These are phyloP conservation scores for Therioaphis trifolii DNA, from an alignment of 2,888 invertebrate species.

Conservation along the genomic window DNA sequence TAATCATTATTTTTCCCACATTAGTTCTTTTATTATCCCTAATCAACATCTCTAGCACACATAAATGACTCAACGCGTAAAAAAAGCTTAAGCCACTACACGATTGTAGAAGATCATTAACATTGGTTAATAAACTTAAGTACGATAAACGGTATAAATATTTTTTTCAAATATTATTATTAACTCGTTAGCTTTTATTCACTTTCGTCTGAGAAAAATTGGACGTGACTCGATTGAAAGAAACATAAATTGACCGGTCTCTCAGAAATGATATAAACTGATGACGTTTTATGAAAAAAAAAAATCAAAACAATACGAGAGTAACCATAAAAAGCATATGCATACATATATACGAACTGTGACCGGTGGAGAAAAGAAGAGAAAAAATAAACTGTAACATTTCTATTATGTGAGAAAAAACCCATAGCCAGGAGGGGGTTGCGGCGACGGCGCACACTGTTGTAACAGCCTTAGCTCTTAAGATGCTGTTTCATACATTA, in stretches of 20 bases:
- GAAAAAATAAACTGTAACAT: conserved; percentile 52
- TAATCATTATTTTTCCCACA: neutral
- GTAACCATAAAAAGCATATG: neutral
- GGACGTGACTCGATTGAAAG: neutral
- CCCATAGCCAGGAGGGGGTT: neutral
- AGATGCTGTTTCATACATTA: conserved; percentile 37
- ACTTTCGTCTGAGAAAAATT: conserved; percentile 5
- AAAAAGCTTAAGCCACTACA: too few species aligned
- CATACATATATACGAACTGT: neutral
- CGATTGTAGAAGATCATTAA: too few species aligned
- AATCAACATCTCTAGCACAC: neutral
- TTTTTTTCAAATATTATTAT: neutral
- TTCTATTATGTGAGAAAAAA: conserved; percentile 58
- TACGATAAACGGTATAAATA: too few species aligned
- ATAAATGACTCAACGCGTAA: neutral
- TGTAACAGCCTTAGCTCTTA: neutral
- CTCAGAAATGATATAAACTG: conserved; percentile 7
- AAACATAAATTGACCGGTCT: neutral
- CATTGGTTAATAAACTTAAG: too few species aligned
- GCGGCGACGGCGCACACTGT: neutral
- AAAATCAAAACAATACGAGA: conserved; percentile 16
- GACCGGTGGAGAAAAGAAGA: neutral
- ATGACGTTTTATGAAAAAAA: neutral
- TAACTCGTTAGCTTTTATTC: conserved; percentile 13
- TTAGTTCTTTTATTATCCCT: neutral